These are phyloP conservation scores for Hypolimnas misippus DNA, from an alignment of 2,888 invertebrate species.

Conservation along the genomic window DNA sequence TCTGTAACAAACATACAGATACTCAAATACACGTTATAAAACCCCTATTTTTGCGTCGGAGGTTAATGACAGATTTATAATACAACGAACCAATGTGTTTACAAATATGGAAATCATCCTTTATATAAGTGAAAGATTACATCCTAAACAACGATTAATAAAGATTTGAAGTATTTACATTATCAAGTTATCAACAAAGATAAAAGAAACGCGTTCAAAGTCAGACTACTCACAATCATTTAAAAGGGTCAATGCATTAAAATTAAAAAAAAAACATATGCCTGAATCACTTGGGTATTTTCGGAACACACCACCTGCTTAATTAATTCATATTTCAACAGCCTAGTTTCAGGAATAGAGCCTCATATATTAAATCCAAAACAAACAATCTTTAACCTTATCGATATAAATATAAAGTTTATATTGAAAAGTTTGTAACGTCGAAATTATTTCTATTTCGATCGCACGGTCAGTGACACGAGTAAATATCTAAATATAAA, in stretches of 20 bases:
- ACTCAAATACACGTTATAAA: too few relatives aligned
- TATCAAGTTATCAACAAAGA: too few relatives aligned
- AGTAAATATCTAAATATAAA: neutral
- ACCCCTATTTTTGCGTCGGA: too few relatives aligned
- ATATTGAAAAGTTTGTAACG: neutral
- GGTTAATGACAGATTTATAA: too few relatives aligned
- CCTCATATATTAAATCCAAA: slow-evolving; percentile 7
- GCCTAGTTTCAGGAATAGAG: slow-evolving; percentile 29
- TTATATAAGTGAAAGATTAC: too few relatives aligned
- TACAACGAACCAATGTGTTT: too few relatives aligned
- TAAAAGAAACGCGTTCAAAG: too few relatives aligned
- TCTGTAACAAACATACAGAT: too few relatives aligned
- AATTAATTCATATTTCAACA: slow-evolving; percentile 13
- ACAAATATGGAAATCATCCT: too few relatives aligned
- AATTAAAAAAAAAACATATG: neutral
- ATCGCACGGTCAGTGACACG: slow-evolving; percentile 37
- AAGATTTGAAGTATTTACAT: too few relatives aligned
- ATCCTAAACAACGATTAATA: too few relatives aligned
- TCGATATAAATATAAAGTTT: slow-evolving; percentile 3
- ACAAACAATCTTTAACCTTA: slow-evolving; percentile 2
- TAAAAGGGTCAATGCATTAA: slow-evolving; percentile 8
- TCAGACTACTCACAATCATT: too few relatives aligned
- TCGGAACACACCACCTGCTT: neutral
- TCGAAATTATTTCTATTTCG: slow-evolving; percentile 30
- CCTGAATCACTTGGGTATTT: neutral